These are phyloP conservation scores for Coracopsis vasa DNA, from an alignment of 2,113 vertebrate species.

Conservation along the genomic window DNA sequence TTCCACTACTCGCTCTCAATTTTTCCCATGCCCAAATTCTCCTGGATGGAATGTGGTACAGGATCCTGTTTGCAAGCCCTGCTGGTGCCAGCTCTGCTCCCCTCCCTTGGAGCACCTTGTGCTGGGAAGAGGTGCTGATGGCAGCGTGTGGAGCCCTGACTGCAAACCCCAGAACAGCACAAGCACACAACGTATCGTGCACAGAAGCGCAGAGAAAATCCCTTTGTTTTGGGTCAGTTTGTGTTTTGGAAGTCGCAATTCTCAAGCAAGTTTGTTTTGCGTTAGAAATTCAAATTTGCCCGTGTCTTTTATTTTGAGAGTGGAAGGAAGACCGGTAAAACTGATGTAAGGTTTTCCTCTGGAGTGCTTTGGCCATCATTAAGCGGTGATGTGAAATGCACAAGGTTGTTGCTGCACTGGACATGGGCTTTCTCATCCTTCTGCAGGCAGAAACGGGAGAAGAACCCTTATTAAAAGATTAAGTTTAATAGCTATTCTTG, in stretches of 20 bases:
- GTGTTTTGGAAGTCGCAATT: not conserved
- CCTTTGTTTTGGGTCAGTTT: not conserved
- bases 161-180: not conserved
- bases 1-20: rapidly evolving
- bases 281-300: not conserved
- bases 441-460: not conserved
- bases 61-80: not conserved
- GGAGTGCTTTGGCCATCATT: not conserved
- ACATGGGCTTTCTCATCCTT: not conserved
- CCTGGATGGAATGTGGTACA: rapidly evolving
- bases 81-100: not conserved
- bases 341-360: not conserved
- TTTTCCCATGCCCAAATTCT: not conserved
- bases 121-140: not conserved
- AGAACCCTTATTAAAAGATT: constrained; percentile 48
- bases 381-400: not conserved
- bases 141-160: not conserved
- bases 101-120: rapidly evolving
- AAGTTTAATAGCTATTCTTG: constrained; percentile 56
- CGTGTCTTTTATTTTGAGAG: not conserved
- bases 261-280: not conserved
- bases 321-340: not conserved
- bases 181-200: rapidly evolving
- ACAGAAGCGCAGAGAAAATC: not conserved
- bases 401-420: not conserved